phyloP scores from a whole-genome alignment of 2,888 invertebrate genomes.

The Lycocerus yunnanus region DNA sequence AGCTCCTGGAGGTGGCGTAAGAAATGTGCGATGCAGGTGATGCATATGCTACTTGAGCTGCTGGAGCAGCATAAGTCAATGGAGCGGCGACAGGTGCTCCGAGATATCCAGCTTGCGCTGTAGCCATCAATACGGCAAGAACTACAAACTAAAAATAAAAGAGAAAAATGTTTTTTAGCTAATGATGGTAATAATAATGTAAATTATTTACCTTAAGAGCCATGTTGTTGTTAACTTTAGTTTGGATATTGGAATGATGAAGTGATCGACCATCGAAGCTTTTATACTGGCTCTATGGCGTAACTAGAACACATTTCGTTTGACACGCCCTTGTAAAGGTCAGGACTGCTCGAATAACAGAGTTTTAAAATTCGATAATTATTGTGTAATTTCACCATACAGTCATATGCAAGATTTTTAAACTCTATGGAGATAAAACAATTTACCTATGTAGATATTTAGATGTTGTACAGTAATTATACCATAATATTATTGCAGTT shows the following conservation, averaged over 20 bases:
- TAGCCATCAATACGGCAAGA: constrained; percentile 33
- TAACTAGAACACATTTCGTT: constrained; percentile 31
- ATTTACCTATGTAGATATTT: no score
- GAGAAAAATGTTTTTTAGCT: constrained; percentile 32
- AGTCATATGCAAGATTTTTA: constrained; percentile 6
- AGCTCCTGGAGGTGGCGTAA: constrained; percentile 34
- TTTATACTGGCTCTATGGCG: constrained; percentile 27
- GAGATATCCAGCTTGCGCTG: constrained; percentile 32
- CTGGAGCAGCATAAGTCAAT: constrained; percentile 22
- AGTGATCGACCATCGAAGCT: constrained; percentile 17
- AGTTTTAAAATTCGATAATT: constrained; percentile 12
- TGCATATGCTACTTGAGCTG: constrained; percentile 25
- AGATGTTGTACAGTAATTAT: no score
- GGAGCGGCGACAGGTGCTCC: constrained; percentile 23
- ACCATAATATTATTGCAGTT: no score
- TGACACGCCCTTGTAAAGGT: constrained; percentile 32
- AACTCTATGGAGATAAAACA: no score
- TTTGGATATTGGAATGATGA: constrained; percentile 16
- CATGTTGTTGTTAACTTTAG: constrained; percentile 27
- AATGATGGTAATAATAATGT: constrained; percentile 2
- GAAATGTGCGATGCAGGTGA: constrained; percentile 34
- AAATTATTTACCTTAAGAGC: constrained; percentile 21
- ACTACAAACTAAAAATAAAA: constrained; percentile 24
- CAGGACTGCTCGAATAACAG: constrained; percentile 13
- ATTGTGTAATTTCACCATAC: constrained; percentile 11